Evolutionary conservation across 2,797 vertebrate species (phyloP), one percentile per base, ranked within the genome.

Genomic region (Labeo calbasu): DNA sequence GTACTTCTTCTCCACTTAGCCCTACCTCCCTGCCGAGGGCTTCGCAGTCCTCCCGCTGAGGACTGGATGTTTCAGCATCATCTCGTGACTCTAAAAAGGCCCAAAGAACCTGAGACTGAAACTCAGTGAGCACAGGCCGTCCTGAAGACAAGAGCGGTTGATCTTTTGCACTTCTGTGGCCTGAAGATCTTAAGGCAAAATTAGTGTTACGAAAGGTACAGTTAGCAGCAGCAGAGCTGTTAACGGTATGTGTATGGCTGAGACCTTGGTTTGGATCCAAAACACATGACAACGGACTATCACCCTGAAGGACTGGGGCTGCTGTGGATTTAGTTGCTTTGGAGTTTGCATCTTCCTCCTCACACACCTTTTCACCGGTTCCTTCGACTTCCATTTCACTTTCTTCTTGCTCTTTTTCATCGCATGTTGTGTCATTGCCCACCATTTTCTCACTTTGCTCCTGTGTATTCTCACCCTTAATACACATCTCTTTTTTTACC

Each of bases 71-170:
- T 71, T 95, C 94, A 2, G 94, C 92, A 87, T 95, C 94, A 73
- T 94, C 94, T 17, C 94, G 92, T 0, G 95, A 96, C 89, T 96
- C 95, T 48, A 96, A 92, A 83, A 95, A 96, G 0, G 95, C 95
- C 93, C 92, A 94, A 68, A 96, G 93, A 83, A 96, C 94, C 90
- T 96, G 94, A 0, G 93, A 92, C 90, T 96, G 95, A 85, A 96
- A 95, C 90, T 95, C 95, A 0, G 94, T 93, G 69, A 96, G 90
- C 7, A 88, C 79, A 71, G 93, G 93, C 85, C 92, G 87, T 73
- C 93, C 93, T 61, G 88, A 85, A 84, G 79, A 82, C 25, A 84
- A 40, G 53, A 73, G 43, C 4, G 72, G 83, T 73, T 83, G 85
- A 70, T 77, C 76, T 71, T 86, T 86, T 71, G 89, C 79, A 81